A percentile compares a stretch with the other conserved stretches of the same genome.
These are phyloP conservation scores for Acridotheres tristis DNA, from an alignment of 2,797 vertebrate species.

Conservation along the genomic window DNA sequence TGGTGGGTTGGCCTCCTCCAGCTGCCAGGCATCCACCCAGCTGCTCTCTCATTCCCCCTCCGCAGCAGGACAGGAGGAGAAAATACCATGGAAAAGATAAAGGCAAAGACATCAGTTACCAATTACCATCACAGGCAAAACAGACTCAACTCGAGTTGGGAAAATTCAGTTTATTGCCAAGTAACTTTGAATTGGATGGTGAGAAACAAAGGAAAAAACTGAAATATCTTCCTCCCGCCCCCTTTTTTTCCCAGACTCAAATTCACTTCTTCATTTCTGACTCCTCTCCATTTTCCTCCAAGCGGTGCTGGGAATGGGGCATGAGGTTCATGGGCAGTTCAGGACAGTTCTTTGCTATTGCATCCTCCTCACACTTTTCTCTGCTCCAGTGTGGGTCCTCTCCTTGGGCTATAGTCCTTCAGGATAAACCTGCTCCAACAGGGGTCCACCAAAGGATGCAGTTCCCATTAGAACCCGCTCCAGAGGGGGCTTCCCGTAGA, in stretches of 20 bases:
- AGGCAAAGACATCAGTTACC: neutral
- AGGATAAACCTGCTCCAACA: neutral
- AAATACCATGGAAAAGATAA: neutral
- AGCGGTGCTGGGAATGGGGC: neutral
- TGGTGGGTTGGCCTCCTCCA: neutral
- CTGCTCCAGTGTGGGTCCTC: neutral
- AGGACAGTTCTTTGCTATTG: neutral
- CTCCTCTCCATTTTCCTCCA: neutral
- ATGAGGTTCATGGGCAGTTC: neutral
- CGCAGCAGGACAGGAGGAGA: neutral
- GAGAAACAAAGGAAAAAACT: neutral
- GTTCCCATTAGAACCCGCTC: neutral
- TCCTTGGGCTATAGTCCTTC: neutral
- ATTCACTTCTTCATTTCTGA: neutral
- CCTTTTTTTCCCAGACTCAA: neutral
- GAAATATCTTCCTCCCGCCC: neutral
- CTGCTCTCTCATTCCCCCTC: neutral
- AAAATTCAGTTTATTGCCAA: neutral
- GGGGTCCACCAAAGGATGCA: accelerated
- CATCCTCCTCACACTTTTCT: neutral
- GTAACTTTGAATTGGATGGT: neutral
- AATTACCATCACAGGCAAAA: neutral
- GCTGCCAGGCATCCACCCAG: neutral
- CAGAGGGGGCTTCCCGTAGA: neutral
- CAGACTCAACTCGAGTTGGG: neutral